phyloP scores from a whole-genome alignment of 1,140 invertebrate genomes.

The Tribolium castaneum region DNA sequence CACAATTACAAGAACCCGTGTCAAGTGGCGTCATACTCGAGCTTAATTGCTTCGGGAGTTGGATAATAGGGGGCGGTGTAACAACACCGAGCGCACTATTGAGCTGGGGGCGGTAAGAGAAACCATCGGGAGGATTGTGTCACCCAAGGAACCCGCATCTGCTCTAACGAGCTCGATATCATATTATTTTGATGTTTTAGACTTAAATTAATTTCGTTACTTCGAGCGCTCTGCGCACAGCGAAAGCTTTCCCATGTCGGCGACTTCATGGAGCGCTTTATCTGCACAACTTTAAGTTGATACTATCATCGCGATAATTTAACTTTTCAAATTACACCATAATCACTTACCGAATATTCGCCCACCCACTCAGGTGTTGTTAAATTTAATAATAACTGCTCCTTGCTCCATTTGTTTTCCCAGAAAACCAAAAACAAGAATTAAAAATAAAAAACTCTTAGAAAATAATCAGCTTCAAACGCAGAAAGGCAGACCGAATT shows the following conservation, averaged over 20 bases:
- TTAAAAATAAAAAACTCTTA: not conserved
- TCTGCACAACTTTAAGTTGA: conserved; percentile 28
- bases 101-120: conserved; percentile 21
- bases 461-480: not conserved
- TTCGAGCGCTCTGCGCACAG: not conserved
- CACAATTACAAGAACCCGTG: conserved; percentile 37
- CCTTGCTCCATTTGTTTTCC: not conserved
- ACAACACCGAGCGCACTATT: conserved; percentile 12
- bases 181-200: conserved; percentile 36
- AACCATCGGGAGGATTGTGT: conserved; percentile 26
- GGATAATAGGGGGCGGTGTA: conserved; percentile 35
- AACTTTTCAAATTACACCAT: conserved; percentile 9
- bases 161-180: conserved; percentile 31
- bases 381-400: not conserved
- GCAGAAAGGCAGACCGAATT: conserved; percentile 5
- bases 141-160: conserved; percentile 30
- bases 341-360: not conserved
- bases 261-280: conserved; percentile 21
- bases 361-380: not conserved
- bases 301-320: conserved; percentile 21
- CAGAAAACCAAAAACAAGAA: not conserved
- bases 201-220: conserved; percentile 33
- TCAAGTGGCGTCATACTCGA: conserved; percentile 39
- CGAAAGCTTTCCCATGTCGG: conserved; percentile 27
- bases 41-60: conserved; percentile 42